Evolutionary conservation across 2,113 vertebrate genomes (phyloP), one percentile per base, ranked within the genome.

Genomic region (Esox niger): DNA sequence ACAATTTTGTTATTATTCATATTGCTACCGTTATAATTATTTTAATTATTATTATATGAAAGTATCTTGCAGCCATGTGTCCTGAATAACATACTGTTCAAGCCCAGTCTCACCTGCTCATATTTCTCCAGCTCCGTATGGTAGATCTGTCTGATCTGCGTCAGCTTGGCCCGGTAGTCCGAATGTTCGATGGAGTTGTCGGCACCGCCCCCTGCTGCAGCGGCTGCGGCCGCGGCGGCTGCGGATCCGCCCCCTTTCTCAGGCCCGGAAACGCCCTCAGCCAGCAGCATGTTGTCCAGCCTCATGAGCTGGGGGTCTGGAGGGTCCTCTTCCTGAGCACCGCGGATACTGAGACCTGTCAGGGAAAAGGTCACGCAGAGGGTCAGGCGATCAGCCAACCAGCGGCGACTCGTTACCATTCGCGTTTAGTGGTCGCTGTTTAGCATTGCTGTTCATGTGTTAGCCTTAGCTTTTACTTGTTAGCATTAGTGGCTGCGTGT

Each of bases 51-150:
- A 38, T 38, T 38, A n/a, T n/a, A n/a, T n/a, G n/a, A 13, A 38
- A 38, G 35, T 38, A 13, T 38, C 38, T 15, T 3, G 3, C 38
- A 43, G 38, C 38, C 38, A 43, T 43, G 17, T 43, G 17, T 43
- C 38, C 13, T 43, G 38, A 43, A 43, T 15, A 17, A 43, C 17
- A 15, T 43, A 17, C 26, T 27, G 55, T 23, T 27, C 27, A 27
- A 38, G 8, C 17, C 2, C 11, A 11, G 4, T 38, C 73, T 74
- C 84, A 95, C 94, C 94, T 95, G 94, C 88, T 95, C 93, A 79
- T 95, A 95, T 86, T 95, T 95, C 92, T 95, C 94, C 91, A 95
- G 88, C 89, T 95, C 94, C 77, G 93, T 95, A 91, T 95, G 94
- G 93, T 95, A 95, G 90, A 95, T 95, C 88, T 94, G 94, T 86